Base-by-base conservation (phyloP, 2,113 vertebrate genomes). In the Pterocles gutturalis region DNA sequence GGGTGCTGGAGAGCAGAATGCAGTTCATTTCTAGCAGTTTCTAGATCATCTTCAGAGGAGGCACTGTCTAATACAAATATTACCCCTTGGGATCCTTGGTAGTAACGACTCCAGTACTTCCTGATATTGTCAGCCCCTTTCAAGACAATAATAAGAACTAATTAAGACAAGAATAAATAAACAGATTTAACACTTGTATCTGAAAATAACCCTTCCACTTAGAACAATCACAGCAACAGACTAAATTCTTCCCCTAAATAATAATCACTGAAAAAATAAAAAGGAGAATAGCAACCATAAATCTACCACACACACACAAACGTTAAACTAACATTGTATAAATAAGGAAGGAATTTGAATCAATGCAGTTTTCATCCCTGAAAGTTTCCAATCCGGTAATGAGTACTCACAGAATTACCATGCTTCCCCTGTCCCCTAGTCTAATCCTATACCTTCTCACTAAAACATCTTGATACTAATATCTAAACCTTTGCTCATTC, bases 21-120 rank as follows among this genome's bases (percentile, higher is more conserved):
- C 79, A 99, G 99, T 98, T 99, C 99, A 81, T 99, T 99, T 72
- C 99, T 99, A 85, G 99, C 99, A 65, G 98, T 98, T 98, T 99
- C 99, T 93, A 99, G 98, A 91, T 99, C 99, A 85, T 99, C 99
- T 96, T 99, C 99, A 29, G 99, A 99, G 64, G 99, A 99, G 57
- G 99, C 99, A 82, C 99, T 99, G 98, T 99, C 99, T 97, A 99
- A 98, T 64, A 99, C 98, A 83, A 99, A 99, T 97, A 99, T 98
- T 86, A 99, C 99, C 46, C 99, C 99, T 98, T 99, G 99, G 62
- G 99, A 99, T 91, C 99, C 99, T 98, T 99, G 99, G 98, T 99
- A 99, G 98, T 99, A 99, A 94, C 99, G 99, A 96, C 99, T 99
- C 99, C 99, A 99, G 83, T 99, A 99, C 93, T 99, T 99, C 98